Base-by-base conservation (phyloP, 2,797 vertebrate species). In the Cygnus olor region DNA sequence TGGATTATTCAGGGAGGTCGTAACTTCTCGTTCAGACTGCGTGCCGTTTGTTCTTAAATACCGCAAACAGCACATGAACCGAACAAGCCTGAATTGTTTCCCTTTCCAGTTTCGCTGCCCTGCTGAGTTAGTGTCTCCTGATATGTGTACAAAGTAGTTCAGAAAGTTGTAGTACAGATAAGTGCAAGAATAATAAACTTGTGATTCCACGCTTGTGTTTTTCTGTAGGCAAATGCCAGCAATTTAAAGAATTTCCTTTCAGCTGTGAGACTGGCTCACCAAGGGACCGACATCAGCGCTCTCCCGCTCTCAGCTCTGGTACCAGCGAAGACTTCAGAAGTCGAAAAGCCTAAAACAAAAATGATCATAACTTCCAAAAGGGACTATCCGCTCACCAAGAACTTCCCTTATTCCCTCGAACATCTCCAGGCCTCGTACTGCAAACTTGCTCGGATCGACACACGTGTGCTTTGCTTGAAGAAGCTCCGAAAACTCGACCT, bases 361-460 rank as follows among this genome's bases (percentile, higher is more conserved):
- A 98, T 99, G 97, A 96, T 98, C 54, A 98, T 99, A 34, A 97
- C 98, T 21, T 99, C 99, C 34, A 99, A 98, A 96, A 99, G 98
- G 93, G 99, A 99, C 91, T 99, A 99, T 82, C 99, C 99, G 7
- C 97, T 99, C 85, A 98, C 98, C 49, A 99, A 98, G 80, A 98
- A 82, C 97, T 99, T 99, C 85, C 99, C 99, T 1, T 98, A 98
- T 94, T 99, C 98, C 38, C 97, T 99, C 86, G 99, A 99, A 94
- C 98, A 99, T 71, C 99, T 99, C 91, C 99, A 99, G 93, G 97
- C 99, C 89, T 99, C 99, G 1, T 99, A 99, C 95, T 99, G 99
- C 97, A 98, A 98, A 47, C 98, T 99, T 36, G 98, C 98, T 10
- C 98, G 98, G 2, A 89, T 99, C 28, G 99, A 99, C 97, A 98